Evolutionary conservation across 2,797 vertebrate species (phyloP), one percentile per base, ranked within the genome.

Genomic region (Setipinna tenuifilis): DNA sequence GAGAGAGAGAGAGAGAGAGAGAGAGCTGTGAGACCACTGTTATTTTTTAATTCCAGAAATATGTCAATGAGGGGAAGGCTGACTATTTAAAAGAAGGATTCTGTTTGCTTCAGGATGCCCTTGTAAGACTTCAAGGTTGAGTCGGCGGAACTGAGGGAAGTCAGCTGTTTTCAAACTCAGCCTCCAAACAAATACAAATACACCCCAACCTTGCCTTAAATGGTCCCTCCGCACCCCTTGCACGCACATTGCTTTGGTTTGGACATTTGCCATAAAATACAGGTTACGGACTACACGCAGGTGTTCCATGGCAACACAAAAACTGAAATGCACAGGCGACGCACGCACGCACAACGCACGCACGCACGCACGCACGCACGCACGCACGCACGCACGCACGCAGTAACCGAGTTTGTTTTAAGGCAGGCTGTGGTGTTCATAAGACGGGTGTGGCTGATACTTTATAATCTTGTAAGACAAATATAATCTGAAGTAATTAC

Each of bases 31-130:
- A 44, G 71, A 41, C 16, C 31, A 78, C 71, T 78, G 71, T 78
- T 78, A 78, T 78, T 78, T 78, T 78, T 78, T 78, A 78, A 78
- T 78, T 78, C 71, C 71, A 78, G 71, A 78, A 44, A 41, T 44
- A 44, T 78, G 71, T 44, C 71, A 78, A 78, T 44, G 41, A 44
- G 71, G 71, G 35, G 71, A 44, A 19, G 35, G 5, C 5, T 78
- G 14, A 41, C n/a, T n/a, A 78, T 78, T 41, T 78, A 78, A 41
- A 75, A 19, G 31, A 21, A 44, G 31, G 35, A 44, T 41, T 78
- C 31, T 78, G 71, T 78, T 78, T 41, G 71, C 71, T 41, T 6
- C 31, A 78, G 71, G 71, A 78, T 21, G 71, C 71, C 71, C 19
- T 78, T 41, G 50, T 44, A 78, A 41, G 31, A 78, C 71, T 78